These are phyloP conservation scores for Malacosoma neustria DNA, from an alignment of 2,888 invertebrate species.

Conservation along the genomic window DNA sequence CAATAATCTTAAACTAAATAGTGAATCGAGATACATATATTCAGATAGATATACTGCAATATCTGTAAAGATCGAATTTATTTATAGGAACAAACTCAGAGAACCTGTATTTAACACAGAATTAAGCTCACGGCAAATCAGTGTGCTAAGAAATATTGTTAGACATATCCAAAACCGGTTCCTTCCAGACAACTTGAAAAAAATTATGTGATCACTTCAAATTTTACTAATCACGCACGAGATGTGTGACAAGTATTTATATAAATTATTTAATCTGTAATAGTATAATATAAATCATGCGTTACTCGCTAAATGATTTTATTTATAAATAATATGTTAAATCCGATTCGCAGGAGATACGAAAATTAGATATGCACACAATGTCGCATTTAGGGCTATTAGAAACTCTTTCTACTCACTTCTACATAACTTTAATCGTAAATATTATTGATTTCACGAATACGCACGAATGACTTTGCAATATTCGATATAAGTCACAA, in stretches of 20 bases:
- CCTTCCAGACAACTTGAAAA: constrained; percentile 2
- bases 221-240: constrained; percentile 3
- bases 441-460: too few relatives aligned
- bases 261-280: background rate
- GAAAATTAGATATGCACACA: background rate
- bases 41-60: too few relatives aligned
- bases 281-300: background rate
- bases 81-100: too few relatives aligned
- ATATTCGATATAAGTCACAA: too few relatives aligned
- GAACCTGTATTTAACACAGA: too few relatives aligned
- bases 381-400: background rate
- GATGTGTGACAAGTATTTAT: background rate
- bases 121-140: background rate
- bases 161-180: constrained; percentile 10
- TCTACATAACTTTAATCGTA: too few relatives aligned
- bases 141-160: background rate
- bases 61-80: too few relatives aligned
- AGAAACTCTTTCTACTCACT: too few relatives aligned
- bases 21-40: too few relatives aligned
- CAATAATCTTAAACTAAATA: too few relatives aligned
- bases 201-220: background rate
- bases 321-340: background rate
- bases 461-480: too few relatives aligned
- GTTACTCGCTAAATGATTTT: background rate
- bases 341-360: background rate